Evolutionary conservation across 1,140 invertebrate genomes (phyloP), one percentile per base, ranked within the genome.

Genomic region (Pollicipes pollicipes): DNA sequence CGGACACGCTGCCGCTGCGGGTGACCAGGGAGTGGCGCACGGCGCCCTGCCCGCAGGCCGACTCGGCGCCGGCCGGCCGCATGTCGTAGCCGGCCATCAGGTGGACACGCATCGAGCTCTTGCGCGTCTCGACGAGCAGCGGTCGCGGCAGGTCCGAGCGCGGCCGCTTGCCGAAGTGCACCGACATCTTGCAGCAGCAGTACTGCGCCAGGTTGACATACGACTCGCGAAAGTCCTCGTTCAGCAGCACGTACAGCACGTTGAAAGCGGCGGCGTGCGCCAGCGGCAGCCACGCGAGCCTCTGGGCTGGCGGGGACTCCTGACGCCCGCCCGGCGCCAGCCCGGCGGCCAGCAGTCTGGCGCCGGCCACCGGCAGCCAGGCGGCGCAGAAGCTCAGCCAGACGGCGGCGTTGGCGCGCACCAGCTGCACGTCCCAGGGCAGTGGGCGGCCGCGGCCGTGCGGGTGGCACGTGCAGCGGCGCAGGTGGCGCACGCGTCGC

Each of bases 211-310:
- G 64, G 64, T 66, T 66, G 64, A 8, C 17, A n/a, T 66, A 66
- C 27, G 64, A 66, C n/a, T 66, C 64, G 64, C 64, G 64, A n/a
- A 66, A 66, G 28, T 66, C 64, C 64, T 21, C 64, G 64, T n/a
- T 66, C 24, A 66, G 13, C 64, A 29, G 24, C 10, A 24, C 64
- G 17, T 66, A 66, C 28, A 66, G n/a, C 27, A 29, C n/a, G 3
- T 8, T 8, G 64, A 28, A 29, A 24, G 28, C 6, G 17, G 27
- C 13, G 28, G 64, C 64, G 28, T 66, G 64, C n/a, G 28, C 8
- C 64, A 66, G 64, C 64, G 64, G 64, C n/a, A 66, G 64, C 64
- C 64, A 66, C 28, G 27, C 28, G 64, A 28, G 6, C n/a, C 28
- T 21, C 6, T 66, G 3, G 24, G 37, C 37, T 45, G 37, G 37